Evolutionary conservation across 2,888 invertebrate genomes (phyloP), one percentile per base, ranked within the genome.

Genomic region (Oscheius sp.): DNA sequence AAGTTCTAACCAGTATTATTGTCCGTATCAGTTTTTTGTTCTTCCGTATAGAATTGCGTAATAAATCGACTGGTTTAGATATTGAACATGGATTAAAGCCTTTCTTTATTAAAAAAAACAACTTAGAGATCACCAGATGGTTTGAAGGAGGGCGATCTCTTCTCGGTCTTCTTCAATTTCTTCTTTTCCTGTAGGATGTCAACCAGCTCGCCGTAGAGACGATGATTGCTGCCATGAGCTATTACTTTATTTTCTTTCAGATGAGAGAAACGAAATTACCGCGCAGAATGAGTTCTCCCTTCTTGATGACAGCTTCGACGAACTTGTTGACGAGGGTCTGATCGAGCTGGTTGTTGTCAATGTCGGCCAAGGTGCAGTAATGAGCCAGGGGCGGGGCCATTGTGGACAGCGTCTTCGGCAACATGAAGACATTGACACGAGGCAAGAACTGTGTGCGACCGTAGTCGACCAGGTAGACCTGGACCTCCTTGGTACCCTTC

Each of bases 311-410:
- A 33, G 13, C 35, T 21, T 73, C 57, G 13, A 32, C 11, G 35
- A 73, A 73, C 7, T 11, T 10, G 13, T 37, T 73, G 7, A 73
- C 58, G 1, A 55, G 21, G 1, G 42, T 37, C 13, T 63, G 63
- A 42, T 73, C 73, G 10, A 73, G 50, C 13, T 50, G 55, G n/a
- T 55, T 21, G 33, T 51, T 65, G 42, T 55, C 66, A 13, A 65
- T 48, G 35, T 37, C 48, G 29, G 58, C 50, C 53, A 66, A 47
- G 33, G 65, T 47, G 66, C 73, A 73, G 58, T 66, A 65, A 35
- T 73, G 73, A 47, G 73, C 73, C 9, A 73, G 37, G 2, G 73
- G 73, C 7, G 73, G 73, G 5, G 73, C 73, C 73, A 73, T 73
- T n/a, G 51, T 73, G 5, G 73, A 65, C 5, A 73, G 42, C 48